Percentiles rank a stretch among this genome's conserved stretches.
These are phyloP conservation scores for Lithophane socia DNA, from an alignment of 2,888 invertebrate species.

Conservation along the genomic window DNA sequence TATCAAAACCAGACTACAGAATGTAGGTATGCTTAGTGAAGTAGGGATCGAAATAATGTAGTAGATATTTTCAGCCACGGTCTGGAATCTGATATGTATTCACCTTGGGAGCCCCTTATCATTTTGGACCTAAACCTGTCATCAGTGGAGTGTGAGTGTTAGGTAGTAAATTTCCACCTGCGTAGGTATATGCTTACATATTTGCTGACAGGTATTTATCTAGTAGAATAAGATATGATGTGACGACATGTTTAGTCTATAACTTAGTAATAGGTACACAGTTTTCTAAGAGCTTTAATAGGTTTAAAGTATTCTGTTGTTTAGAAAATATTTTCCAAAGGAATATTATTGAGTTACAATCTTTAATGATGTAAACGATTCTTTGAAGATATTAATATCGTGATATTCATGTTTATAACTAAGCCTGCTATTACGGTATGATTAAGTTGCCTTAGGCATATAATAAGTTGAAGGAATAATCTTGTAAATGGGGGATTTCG, in stretches of 20 bases:
- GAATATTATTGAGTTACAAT: neutral
- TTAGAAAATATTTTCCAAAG: neutral
- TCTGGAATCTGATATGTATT: slow-evolving; percentile 36
- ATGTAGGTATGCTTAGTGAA: neutral
- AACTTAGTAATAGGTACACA: neutral
- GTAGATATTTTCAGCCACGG: slow-evolving; percentile 12
- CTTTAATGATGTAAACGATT: neutral
- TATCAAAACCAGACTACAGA: neutral
- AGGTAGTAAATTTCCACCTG: neutral
- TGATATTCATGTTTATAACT: neutral
- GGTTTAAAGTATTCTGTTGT: neutral
- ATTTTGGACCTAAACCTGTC: slow-evolving; percentile 36
- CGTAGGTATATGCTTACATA: neutral
- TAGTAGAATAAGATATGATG: slow-evolving; percentile 1
- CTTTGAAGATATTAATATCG: neutral
- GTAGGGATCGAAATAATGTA: slow-evolving; percentile 1
- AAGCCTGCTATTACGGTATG: neutral
- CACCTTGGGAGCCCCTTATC: slow-evolving; percentile 23
- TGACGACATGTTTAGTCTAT: neutral
- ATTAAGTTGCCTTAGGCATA: no score
- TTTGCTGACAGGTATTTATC: slow-evolving; percentile 7
- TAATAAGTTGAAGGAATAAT: neutral
- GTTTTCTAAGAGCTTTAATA: neutral
- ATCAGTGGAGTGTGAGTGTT: slow-evolving; percentile 1
- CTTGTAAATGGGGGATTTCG: no score